Conservation (phyloP, 2,113 vertebrate species). For the Lucifuga dentata region DNA sequence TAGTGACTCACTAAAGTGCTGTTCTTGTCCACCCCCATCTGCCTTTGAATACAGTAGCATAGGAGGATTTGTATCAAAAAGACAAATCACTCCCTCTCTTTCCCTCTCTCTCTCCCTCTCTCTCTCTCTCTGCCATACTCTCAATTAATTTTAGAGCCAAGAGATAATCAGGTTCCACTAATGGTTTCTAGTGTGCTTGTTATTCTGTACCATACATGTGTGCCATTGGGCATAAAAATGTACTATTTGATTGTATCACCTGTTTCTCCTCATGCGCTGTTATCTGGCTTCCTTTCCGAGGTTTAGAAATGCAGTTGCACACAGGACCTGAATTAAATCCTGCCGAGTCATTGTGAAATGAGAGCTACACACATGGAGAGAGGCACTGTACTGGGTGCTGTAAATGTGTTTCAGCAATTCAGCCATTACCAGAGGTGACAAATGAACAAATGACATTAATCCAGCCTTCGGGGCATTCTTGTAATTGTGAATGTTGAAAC, state of each 20-base stretch:
- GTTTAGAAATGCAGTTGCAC: conserved; percentile 25
- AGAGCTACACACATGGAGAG: conserved; percentile 1
- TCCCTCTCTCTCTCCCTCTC: conserved; percentile 32
- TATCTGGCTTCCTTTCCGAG: conserved; percentile 51
- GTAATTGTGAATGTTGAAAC: background rate
- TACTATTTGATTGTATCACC: conserved; percentile 68
- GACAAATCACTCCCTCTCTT: conserved; percentile 49
- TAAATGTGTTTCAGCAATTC: conserved; percentile 29
- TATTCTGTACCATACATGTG: conserved; percentile 63
- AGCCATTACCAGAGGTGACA: conserved; percentile 46
- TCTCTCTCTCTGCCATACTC: conserved; percentile 40
- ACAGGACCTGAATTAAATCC: conserved; percentile 56
- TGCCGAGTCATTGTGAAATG: conserved; percentile 64
- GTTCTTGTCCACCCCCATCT: conserved; percentile 57
- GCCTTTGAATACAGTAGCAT: conserved; percentile 54
- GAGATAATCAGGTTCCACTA: conserved; percentile 84
- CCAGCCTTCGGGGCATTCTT: conserved; percentile 9
- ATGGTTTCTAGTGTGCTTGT: conserved; percentile 79
- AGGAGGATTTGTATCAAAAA: conserved; percentile 68
- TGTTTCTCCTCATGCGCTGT: conserved; percentile 27
- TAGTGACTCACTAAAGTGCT: conserved; percentile 45
- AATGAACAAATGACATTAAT: conserved; percentile 32
- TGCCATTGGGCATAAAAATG: conserved; percentile 75
- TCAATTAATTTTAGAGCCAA: conserved; percentile 80
- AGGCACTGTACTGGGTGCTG: background rate